Evolutionary conservation across 1,140 invertebrate species (phyloP).

Genomic region (Drosophila repletoides): DNA sequence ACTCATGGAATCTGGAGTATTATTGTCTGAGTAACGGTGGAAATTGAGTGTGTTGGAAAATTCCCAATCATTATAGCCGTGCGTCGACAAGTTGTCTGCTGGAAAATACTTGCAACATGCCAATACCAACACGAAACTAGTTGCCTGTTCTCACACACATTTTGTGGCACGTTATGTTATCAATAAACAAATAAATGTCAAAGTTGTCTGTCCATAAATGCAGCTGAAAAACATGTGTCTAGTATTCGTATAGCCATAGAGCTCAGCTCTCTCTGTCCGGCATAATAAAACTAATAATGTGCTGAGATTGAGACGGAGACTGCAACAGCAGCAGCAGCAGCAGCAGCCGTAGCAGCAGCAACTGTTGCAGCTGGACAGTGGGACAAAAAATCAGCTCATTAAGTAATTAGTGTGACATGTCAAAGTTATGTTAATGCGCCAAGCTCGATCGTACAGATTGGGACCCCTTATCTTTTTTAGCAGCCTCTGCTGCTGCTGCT

Average conservation of each 20-base stretch:
- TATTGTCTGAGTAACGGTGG: too few species aligned
- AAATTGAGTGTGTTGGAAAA: neutral
- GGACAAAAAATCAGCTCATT: conserved; percentile 67
- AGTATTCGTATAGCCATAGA: neutral
- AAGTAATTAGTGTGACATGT: conserved; percentile 82
- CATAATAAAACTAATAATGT: conserved; percentile 58
- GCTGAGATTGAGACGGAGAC: neutral
- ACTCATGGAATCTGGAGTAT: too few species aligned
- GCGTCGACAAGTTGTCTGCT: conserved; percentile 4
- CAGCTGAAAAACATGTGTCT: conserved; percentile 41
- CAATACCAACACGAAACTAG: conserved; percentile 5
- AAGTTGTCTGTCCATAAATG: conserved; percentile 23
- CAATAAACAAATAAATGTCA: conserved; percentile 68
- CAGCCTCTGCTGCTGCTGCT: too few species aligned
- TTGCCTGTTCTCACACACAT: conserved; percentile 52
- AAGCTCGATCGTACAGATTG: conserved; percentile 39
- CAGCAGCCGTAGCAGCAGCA: neutral
- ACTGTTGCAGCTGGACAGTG: neutral
- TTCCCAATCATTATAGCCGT: neutral
- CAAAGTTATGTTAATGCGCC: conserved; percentile 78
- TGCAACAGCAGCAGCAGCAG: too few species aligned
- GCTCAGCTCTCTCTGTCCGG: neutral
- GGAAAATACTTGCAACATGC: conserved; percentile 1
- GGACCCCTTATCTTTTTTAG: conserved; percentile 32
- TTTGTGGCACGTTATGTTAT: conserved; percentile 54